A percentile compares a stretch with the other conserved stretches of the same genome.
Evolutionary conservation across 2,797 vertebrate genomes (phyloP).

Genomic region (Helarctos malayanus): DNA sequence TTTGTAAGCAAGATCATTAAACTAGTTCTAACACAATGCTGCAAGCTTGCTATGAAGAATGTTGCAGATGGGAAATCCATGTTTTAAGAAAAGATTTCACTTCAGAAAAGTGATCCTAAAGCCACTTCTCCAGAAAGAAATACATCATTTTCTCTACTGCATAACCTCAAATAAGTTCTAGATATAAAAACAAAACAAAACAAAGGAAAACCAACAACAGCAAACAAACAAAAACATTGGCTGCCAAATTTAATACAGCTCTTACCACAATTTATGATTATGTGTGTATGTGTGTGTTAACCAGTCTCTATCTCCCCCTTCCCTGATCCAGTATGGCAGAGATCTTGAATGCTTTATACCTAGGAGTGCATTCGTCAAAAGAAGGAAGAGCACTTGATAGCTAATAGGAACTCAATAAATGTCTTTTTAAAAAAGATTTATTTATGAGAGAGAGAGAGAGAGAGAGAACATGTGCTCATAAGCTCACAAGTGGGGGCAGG

Average conservation of each 20-base stretch:
- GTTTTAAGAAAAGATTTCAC: constrained; percentile 61
- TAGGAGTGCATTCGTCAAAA: neutral
- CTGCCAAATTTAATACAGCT: constrained; percentile 9
- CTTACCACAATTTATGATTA: neutral
- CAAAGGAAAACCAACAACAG: neutral
- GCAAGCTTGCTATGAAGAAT: neutral
- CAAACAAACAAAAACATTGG: neutral
- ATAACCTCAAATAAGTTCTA: constrained; percentile 34
- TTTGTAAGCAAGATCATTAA: constrained; percentile 48
- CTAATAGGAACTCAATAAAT: neutral
- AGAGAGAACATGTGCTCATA: neutral
- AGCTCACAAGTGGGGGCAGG: neutral
- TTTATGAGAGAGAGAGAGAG: neutral
- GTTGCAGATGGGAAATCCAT: neutral
- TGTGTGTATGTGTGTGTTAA: neutral
- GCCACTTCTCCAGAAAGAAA: neutral
- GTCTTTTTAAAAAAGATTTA: neutral
- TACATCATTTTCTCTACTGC: neutral
- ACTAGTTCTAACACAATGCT: neutral
- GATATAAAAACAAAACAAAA: neutral
- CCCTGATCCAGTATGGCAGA: neutral
- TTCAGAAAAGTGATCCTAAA: constrained; percentile 50
- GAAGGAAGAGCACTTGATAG: neutral
- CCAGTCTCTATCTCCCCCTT: neutral
- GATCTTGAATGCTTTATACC: neutral